phyloP scores from a whole-genome alignment of 2,113 vertebrate genomes.

The Eolophus roseicapilla region DNA sequence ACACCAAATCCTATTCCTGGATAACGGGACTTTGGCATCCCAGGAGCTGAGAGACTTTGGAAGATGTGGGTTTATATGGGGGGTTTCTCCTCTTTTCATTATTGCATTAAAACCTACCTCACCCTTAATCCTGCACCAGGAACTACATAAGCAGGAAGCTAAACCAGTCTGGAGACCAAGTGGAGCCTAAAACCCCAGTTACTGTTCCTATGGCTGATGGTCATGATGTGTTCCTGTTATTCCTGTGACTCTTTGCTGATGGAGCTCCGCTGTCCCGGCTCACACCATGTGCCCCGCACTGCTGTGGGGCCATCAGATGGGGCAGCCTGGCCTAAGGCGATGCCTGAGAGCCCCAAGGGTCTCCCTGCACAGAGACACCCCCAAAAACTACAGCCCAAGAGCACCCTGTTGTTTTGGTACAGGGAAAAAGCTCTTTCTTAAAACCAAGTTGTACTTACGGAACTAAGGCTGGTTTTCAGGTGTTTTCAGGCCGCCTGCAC shows the following conservation, averaged over 20 bases:
- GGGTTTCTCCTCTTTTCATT: background rate
- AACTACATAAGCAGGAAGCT: background rate
- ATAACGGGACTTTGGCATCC: background rate
- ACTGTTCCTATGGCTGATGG: accelerated
- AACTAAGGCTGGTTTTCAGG: accelerated
- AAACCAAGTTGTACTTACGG: background rate
- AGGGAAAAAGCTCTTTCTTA: background rate
- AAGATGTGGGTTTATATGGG: background rate
- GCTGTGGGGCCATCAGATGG: accelerated
- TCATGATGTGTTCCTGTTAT: background rate
- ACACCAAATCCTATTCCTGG: conserved; percentile 40
- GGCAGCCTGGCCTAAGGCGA: background rate
- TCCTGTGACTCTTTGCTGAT: background rate
- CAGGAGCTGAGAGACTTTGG: background rate
- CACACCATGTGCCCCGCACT: accelerated
- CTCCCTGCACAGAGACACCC: background rate
- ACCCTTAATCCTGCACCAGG: background rate
- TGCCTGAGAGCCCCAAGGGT: background rate
- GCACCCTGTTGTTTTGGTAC: background rate
- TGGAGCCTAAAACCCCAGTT: background rate
- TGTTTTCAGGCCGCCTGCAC: background rate
- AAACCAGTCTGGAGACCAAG: background rate
- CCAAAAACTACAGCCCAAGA: background rate
- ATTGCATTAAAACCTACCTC: conserved; percentile 7
- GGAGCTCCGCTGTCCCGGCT: background rate